Evolutionary conservation across 1,140 invertebrate genomes (phyloP), one percentile per base, ranked within the genome.

Genomic region (Teleopsis dalmanni): DNA sequence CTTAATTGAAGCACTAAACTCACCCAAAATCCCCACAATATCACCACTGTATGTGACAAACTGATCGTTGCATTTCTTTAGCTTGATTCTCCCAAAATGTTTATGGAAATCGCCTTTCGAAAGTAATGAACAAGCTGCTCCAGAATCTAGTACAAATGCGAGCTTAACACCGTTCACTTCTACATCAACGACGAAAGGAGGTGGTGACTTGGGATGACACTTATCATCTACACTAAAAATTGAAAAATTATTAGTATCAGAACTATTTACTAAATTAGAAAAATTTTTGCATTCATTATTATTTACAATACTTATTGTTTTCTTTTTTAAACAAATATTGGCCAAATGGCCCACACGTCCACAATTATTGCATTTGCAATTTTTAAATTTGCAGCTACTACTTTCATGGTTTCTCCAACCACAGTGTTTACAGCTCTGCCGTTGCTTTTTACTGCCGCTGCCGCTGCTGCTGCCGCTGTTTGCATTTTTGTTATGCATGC

Each of bases 31-130:
- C 25, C 48, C 52, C 13, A 47, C 37, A 37, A 23, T 25, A 25
- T 47, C 29, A 25, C 45, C 45, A 47, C 37, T 47, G 37, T 25
- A 38, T 37, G 25, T 23, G 10, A 47, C 45, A 47, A 33, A 45
- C 22, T 18, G 31, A 44, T 40, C 37, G 4, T 13, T 44, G 21
- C 42, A 44, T 21, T 25, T 14, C n/a, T 18, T 33, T 10, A 44
- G 42, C 27, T 9, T 44, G 27, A 44, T 27, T 19, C 31, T 44
- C 31, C 31, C 31, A 44, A 10, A 29, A 26, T 29, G 21, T 3
- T 22, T 45, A 4, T 45, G 10, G 23, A 45, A 14, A 45, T 33
- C 31, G 8, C 11, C 21, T 23, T 45, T 45, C 8, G 43, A 45
- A 33, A 45, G 27, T 21, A 45, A 45, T 23, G 27, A 33, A 31